Evolutionary conservation across 2,113 vertebrate genomes (phyloP).

Genomic region (Carassius gibelio): DNA sequence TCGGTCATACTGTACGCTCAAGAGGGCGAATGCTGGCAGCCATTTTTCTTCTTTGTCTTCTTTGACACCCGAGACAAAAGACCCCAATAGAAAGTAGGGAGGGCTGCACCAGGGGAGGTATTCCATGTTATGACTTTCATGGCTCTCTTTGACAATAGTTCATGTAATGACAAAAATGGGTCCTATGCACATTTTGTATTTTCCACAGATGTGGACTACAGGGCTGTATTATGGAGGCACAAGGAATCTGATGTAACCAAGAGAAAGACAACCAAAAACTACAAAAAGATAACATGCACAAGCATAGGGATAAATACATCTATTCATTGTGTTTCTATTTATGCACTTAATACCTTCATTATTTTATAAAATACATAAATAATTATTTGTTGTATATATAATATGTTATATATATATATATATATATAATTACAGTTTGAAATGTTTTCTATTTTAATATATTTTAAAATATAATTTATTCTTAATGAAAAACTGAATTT

Average conservation of each 20-base stretch:
- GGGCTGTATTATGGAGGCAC: neutral
- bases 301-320: neutral
- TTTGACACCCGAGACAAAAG: conserved; percentile 45
- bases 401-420: too few relatives aligned
- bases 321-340: too few relatives aligned
- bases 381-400: too few relatives aligned
- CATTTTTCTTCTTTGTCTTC: conserved; percentile 37
- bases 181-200: conserved; percentile 14
- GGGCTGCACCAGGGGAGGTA: conserved; percentile 50
- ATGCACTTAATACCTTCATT: too few relatives aligned
- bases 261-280: neutral
- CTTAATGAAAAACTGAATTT: neutral
- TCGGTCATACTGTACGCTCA: conserved; percentile 11
- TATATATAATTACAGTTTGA: too few relatives aligned
- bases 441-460: neutral
- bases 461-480: neutral
- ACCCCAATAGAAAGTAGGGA: conserved; percentile 55
- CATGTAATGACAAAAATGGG: conserved; percentile 48
- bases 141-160: conserved; percentile 30
- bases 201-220: neutral
- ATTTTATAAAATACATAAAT: too few relatives aligned
- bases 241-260: neutral
- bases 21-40: conserved; percentile 30
- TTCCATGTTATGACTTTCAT: conserved; percentile 51
- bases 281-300: neutral